These are phyloP conservation scores for Heteromurus nitidus DNA, from an alignment of 2,888 invertebrate species.

Conservation along the genomic window DNA sequence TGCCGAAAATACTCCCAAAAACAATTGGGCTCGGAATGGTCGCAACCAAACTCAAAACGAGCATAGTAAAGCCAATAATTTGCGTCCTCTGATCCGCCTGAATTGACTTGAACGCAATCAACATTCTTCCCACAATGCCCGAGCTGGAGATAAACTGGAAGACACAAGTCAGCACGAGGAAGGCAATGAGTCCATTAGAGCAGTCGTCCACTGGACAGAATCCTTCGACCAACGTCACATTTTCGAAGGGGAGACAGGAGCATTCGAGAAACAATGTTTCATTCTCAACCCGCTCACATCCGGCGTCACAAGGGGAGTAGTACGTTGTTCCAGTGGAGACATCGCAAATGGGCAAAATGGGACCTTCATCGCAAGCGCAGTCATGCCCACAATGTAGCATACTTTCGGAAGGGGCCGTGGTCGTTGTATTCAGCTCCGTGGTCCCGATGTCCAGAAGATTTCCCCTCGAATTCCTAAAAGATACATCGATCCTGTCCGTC, in stretches of 20 bases:
- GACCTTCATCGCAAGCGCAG: conserved; percentile 79
- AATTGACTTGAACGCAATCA: conserved; percentile 81
- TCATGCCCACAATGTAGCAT: conserved; percentile 75
- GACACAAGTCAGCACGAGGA: conserved; percentile 74
- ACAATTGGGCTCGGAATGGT: conserved; percentile 84
- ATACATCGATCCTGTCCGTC: conserved; percentile 38
- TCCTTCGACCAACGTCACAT: conserved; percentile 58
- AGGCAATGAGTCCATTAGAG: conserved; percentile 73
- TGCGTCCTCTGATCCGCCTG: conserved; percentile 80
- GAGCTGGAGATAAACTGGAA: conserved; percentile 81
- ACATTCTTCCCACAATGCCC: conserved; percentile 81
- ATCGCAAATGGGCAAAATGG: conserved; percentile 82
- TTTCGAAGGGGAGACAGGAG: conserved; percentile 57
- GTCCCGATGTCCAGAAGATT: too few species aligned
- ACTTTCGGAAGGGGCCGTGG: too few species aligned
- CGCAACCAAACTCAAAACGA: conserved; percentile 80
- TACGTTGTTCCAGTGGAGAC: conserved; percentile 79
- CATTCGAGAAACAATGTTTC: conserved; percentile 58
- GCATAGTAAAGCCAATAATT: conserved; percentile 80
- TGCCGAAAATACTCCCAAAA: conserved; percentile 83
- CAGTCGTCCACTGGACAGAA: conserved; percentile 62
- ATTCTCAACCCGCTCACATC: conserved; percentile 77
- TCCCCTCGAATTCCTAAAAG: not conserved
- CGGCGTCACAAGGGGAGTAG: conserved; percentile 85
- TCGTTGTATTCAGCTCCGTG: too few species aligned